These are phyloP conservation scores for Sisor rabdophorus DNA, from an alignment of 2,113 vertebrate genomes.

Conservation along the genomic window DNA sequence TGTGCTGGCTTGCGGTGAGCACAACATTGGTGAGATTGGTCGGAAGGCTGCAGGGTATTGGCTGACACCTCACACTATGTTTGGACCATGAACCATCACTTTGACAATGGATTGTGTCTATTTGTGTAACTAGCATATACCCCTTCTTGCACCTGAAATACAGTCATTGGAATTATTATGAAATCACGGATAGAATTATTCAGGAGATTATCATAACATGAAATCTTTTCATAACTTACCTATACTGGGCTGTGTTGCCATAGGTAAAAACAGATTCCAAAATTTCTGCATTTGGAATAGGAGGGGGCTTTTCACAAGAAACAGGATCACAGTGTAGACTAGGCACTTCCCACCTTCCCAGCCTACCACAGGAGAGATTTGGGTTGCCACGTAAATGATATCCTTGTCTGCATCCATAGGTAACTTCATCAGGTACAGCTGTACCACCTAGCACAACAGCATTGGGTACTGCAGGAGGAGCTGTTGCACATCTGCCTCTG, in stretches of 20 bases:
- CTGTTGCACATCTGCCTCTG: slow-evolving; percentile 72
- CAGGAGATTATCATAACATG: neutral
- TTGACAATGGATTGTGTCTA: slow-evolving; percentile 73
- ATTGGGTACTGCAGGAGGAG: slow-evolving; percentile 80
- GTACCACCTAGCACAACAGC: slow-evolving; percentile 76
- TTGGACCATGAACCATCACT: slow-evolving; percentile 85
- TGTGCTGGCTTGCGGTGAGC: slow-evolving; percentile 71
- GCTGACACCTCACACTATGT: slow-evolving; percentile 75
- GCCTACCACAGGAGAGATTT: slow-evolving; percentile 77
- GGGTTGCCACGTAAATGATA: slow-evolving; percentile 74
- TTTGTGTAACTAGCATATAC: slow-evolving; percentile 69
- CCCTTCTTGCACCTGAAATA: slow-evolving; percentile 84
- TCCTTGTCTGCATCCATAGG: slow-evolving; percentile 82
- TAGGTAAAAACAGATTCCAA: slow-evolving; percentile 74
- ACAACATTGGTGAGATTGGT: slow-evolving; percentile 67
- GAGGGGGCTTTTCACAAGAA: slow-evolving; percentile 82
- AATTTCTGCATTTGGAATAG: slow-evolving; percentile 71
- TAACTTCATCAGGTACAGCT: slow-evolving; percentile 72
- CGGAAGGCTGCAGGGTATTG: slow-evolving; percentile 75
- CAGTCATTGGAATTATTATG: neutral
- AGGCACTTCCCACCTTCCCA: slow-evolving; percentile 81
- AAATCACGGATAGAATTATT: neutral
- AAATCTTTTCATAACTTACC: slow-evolving; percentile 64
- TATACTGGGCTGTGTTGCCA: slow-evolving; percentile 81
- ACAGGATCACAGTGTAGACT: slow-evolving; percentile 79